These are phyloP conservation scores for Vimba vimba DNA, from an alignment of 2,113 vertebrate species.

Conservation along the genomic window DNA sequence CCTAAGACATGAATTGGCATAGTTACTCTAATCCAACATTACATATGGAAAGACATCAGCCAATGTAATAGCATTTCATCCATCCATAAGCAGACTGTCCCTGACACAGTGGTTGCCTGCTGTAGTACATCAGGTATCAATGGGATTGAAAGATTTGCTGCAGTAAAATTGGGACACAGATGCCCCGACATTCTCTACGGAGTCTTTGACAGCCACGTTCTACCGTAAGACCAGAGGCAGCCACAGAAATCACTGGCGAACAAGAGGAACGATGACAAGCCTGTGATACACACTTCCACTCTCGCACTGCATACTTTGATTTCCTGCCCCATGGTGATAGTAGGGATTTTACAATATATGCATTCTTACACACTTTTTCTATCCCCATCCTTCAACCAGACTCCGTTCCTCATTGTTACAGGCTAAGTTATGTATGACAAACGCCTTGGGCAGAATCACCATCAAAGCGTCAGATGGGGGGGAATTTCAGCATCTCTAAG, in stretches of 20 bases:
- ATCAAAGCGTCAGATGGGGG: constrained; percentile 81
- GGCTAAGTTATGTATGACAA: constrained; percentile 87
- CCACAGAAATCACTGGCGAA: constrained; percentile 76
- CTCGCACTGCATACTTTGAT: constrained; percentile 82
- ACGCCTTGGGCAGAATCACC: constrained; percentile 80
- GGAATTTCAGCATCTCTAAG: constrained; percentile 79
- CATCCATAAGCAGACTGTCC: background rate
- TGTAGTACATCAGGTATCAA: constrained; percentile 28
- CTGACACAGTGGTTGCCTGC: constrained; percentile 2
- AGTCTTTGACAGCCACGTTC: constrained; percentile 48
- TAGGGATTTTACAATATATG: constrained; percentile 81
- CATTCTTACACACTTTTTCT: constrained; percentile 74
- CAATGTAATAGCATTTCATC: constrained; percentile 27
- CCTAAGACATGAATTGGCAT: background rate
- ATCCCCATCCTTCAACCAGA: constrained; percentile 65
- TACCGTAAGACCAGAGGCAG: constrained; percentile 67
- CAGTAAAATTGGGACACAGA: constrained; percentile 40
- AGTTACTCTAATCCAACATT: constrained; percentile 6
- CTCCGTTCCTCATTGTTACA: constrained; percentile 86
- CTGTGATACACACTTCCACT: constrained; percentile 78
- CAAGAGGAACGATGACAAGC: constrained; percentile 80
- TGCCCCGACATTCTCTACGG: constrained; percentile 24
- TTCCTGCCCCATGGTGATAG: constrained; percentile 83
- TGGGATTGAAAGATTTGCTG: constrained; percentile 46
- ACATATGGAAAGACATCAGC: background rate